Base-by-base conservation (phyloP, 1,140 invertebrate species). In the Oryzaephilus surinamensis region DNA sequence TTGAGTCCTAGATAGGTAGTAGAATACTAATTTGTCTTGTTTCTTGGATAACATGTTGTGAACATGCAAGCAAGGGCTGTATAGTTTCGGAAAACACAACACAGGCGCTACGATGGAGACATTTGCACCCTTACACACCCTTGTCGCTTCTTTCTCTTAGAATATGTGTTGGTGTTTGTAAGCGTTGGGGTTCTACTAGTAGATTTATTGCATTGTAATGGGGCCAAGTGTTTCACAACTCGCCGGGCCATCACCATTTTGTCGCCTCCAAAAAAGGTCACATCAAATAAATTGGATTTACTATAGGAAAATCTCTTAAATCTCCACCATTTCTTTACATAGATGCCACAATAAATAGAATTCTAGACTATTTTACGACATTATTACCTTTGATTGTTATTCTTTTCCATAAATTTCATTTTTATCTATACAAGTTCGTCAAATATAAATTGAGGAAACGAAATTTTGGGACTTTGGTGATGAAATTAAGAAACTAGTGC, bases 201-300 rank as follows among this genome's bases (percentile, higher is more conserved):
- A 57, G 55, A 62, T 62, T 62, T 62, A 62, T 62, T 26, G 60
- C 57, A 48, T 58, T 62, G 58, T 61, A 62, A 62, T 62, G 52
- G 58, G 60, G 55, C 56, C 55, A 62, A 62, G 53, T 60, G 58
- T 50, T 62, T 60, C 58, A 47, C 56, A 52, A 56, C 46, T 57
- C 55, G 52, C 52, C 54, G 45, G 43, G 47, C 52, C 52, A 59
- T 59, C 57, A 59, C 57, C 55, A 59, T 57, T 59, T 59, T 56
- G 57, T 57, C 57, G 51, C 49, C 46, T 44, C 41, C 42, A 38
- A 50, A 45, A 50, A 46, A 48, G 48, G 47, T 43, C 42, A 39
- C 46, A 50, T 49, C 49, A 49, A 56, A 58, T 60, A 58, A 60
- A 60, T 60, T 54, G 54, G 50, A 46, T 56, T 57, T 54, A 45